Base-by-base conservation (phyloP, 2,888 invertebrate species). In the Apoda limacodes region DNA sequence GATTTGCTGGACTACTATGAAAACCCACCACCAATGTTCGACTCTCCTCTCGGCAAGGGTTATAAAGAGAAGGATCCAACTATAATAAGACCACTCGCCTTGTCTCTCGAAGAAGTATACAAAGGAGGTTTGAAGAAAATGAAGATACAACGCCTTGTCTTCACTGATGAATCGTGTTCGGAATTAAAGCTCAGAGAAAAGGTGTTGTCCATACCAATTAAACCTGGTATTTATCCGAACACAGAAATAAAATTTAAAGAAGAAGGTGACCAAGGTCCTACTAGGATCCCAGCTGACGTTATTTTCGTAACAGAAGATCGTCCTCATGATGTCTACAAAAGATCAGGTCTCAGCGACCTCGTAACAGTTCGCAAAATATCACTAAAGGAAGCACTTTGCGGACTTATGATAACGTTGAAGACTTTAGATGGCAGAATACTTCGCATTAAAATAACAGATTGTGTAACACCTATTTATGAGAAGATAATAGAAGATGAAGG, bases 81-180 rank as follows among this genome's bases (percentile, higher is more conserved):
- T 2, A 75, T 83, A 11, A 52, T 74, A 4, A 57, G 81, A 40
- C 81, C 83, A 2, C 56, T 85, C 3, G 61, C 76, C 13, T 48
- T 85, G 3, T 69, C 83, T 1, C 53, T 85, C 1, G 81, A 84
- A 42, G 85, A 85, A 42, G 62, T 88, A 5, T 90, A 83, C 58
- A 85, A 82, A 46, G 93, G 93, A 0, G 88, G 89, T 1, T 69
- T 90, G n/a, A 93, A 92, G 61, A 88, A 91, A 57, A 89, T 92
- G 88, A 90, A 90, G 65, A 90, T 92, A 21, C 86, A 88, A 53
- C 82, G 89, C 22, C 71, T 88, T 25, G 88, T 89, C 4, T 86
- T 89, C 48, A 76, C 83, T 0, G 87, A 87, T 34, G 84, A 85
- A 24, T 84, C 86, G 5, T 75, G 86, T 52, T 74, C 82, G 0